Percentiles rank a stretch among this genome's conserved stretches.
Conservation (phyloP, 2,888 invertebrate species). For the Xylophagus ater region DNA sequence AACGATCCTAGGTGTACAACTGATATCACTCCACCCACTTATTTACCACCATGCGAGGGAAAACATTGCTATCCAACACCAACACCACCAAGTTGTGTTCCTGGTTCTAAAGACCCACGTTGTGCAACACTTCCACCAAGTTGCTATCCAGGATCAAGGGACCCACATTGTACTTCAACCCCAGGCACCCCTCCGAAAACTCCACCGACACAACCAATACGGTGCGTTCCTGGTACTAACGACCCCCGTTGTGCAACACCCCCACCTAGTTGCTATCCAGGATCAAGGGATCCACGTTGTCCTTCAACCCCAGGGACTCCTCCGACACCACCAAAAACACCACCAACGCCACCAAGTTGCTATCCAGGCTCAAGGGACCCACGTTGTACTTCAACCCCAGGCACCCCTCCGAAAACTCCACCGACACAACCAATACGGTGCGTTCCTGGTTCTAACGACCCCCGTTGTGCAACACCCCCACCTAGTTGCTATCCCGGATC, state of each 20-base stretch:
- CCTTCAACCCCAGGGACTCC: too few species aligned
- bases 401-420: slow-evolving; percentile 4
- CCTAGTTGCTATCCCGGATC: too few species aligned
- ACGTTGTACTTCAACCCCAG: slow-evolving; percentile 25
- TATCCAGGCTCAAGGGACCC: slow-evolving; percentile 29
- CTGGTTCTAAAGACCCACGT: slow-evolving; percentile 24
- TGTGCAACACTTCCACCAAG: slow-evolving; percentile 22
- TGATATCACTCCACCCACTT: slow-evolving; percentile 20
- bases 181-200: slow-evolving; percentile 13
- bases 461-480: too few species aligned
- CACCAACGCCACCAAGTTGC: slow-evolving; percentile 25
- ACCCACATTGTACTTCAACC: slow-evolving; percentile 31
- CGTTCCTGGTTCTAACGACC: slow-evolving; percentile 28
- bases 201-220: slow-evolving; percentile 18
- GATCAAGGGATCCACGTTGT: too few species aligned
- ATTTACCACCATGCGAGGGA: slow-evolving; percentile 6
- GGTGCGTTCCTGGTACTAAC: slow-evolving; percentile 28
- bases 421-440: too few species aligned
- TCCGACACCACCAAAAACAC: too few species aligned
- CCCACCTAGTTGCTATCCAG: slow-evolving; percentile 26
- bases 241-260: slow-evolving; percentile 27
- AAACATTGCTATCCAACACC: slow-evolving; percentile 17
- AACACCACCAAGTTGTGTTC: slow-evolving; percentile 23
- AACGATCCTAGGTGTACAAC: slow-evolving; percentile 27
- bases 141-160: slow-evolving; percentile 29